Evolutionary conservation across 2,113 vertebrate genomes (phyloP), one percentile per base, ranked within the genome.

Genomic region (Cebus imitator): DNA sequence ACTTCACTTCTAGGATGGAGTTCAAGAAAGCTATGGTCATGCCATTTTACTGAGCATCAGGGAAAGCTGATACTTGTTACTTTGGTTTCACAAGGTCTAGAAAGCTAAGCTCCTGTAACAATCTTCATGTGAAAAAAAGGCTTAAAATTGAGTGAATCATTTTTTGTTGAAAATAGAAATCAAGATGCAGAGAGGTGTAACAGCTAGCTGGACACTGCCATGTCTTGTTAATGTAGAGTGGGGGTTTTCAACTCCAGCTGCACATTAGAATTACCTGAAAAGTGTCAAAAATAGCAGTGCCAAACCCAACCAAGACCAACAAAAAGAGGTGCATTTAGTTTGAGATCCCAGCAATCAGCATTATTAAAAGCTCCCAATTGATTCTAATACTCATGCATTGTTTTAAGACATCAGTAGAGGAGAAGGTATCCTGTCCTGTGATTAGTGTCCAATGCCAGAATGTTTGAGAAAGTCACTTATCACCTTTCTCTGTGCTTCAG

Each of bases 1-100:
- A 94, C 92, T 96, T 96, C 68, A 84, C 23, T 93, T 95, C 61
- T 72, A 84, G n/a, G 55, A 81, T 90, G 30, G 57, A 92, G 30
- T 82, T 92, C 90, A 96, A 92, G 32, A 90, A 97, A 73, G 43
- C 50, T 70, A 87, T 87, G 48, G 32, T 93, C n/a, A 83, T 82
- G 18, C 64, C 87, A 76, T 95, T 87, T 97, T 87, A 92, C 61
- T 58, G 75, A 92, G 80, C 75, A 92, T 94, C 57, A 18, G 70
- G 40, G 32, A 96, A 96, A 97, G 32, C 55, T 97, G 79, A 87
- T 87, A 84, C 23, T 90, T 90, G 73, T n/a, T 95, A 82, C 13
- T 83, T 94, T 66, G 8, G 76, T 96, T 96, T 97, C 70, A 35
- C 50, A 68, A 91, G 40, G 4, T 87, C 92, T 85, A 95, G 48